Conservation (phyloP, 2,797 vertebrate genomes). For the Alosa sapidissima region DNA sequence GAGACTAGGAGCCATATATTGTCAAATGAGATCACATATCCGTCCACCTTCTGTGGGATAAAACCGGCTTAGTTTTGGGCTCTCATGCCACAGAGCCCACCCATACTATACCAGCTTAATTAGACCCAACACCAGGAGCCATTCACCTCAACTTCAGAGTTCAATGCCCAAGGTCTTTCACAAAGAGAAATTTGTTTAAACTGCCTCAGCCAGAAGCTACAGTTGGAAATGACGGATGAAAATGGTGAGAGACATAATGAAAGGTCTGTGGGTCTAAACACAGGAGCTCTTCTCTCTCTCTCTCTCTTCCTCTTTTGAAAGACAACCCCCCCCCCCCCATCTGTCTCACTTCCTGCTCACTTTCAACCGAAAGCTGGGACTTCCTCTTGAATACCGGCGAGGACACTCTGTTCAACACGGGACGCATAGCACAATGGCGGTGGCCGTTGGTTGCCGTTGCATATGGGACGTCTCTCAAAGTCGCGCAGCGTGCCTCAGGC, state of each 20-base stretch:
- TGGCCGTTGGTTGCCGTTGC: constrained; percentile 67
- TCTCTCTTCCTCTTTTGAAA: neutral
- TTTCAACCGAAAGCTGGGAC: constrained; percentile 15
- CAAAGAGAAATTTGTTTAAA: constrained; percentile 20
- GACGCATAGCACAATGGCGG: constrained; percentile 50
- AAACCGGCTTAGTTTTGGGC: neutral
- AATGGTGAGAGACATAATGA: constrained; percentile 9
- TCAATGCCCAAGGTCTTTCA: constrained; percentile 8
- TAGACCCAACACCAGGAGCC: neutral
- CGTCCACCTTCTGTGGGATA: neutral
- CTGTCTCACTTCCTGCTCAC: neutral
- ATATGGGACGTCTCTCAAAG: constrained; percentile 73
- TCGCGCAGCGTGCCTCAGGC: constrained; percentile 75
- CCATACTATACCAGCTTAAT: neutral
- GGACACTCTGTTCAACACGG: constrained; percentile 59
- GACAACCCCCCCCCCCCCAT: neutral
- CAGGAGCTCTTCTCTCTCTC: constrained; percentile 47
- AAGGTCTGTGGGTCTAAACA: constrained; percentile 36
- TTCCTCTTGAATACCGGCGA: constrained; percentile 56
- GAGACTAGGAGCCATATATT: neutral
- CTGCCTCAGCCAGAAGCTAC: neutral
- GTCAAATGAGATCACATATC: constrained; percentile 12
- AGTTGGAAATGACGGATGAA: constrained; percentile 13
- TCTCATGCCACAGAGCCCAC: neutral
- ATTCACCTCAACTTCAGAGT: neutral